Base-by-base conservation (phyloP, 2,797 vertebrate species). In the Harpagifer antarcticus region DNA sequence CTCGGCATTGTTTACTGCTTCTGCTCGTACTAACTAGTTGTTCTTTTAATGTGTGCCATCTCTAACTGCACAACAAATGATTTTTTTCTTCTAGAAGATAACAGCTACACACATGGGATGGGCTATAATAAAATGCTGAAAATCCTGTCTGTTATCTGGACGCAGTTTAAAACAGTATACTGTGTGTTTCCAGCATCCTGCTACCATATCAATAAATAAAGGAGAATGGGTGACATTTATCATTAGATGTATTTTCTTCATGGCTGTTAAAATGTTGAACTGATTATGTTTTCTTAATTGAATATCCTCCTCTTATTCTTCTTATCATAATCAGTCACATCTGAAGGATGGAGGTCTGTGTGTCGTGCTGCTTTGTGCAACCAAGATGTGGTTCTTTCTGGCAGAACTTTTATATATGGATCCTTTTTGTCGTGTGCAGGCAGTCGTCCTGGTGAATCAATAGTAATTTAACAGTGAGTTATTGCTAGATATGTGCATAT, bases 401-500 rank as follows among this genome's bases (percentile, higher is more conserved):
- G 72, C 82, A 79, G 73, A 76, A 72, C 72, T 80, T 81, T 86
- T 53, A 83, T 78, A 72, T 37, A 37, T 37, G 7, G 37, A 37
- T 83, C 43, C 64, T 77, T 81, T 8, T 80, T 77, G 79, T 77
- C 68, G 73, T 69, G 76, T 68, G 78, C 79, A 78, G 81, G 62
- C 72, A 74, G 66, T 45, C 20, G 19, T 62, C 48, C 72, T 20
- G 72, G 72, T 62, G 79, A 86, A 88, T 84, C 84, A 83, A 84
- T 86, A 84, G 77, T 81, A 81, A 89, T 88, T 88, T 83, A 88
- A 71, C 70, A 68, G 73, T 74, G 82, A 85, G 78, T 89, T 88
- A 79, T 85, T 69, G 80, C 72, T 74, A 77, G 75, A 74, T 80
- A 73, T 84, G 79, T 86, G 84, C 80, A 77, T 58, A 71, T 56